Evolutionary conservation across 2,113 vertebrate genomes (phyloP).

Genomic region (Pseudorectes ferrugineus): DNA sequence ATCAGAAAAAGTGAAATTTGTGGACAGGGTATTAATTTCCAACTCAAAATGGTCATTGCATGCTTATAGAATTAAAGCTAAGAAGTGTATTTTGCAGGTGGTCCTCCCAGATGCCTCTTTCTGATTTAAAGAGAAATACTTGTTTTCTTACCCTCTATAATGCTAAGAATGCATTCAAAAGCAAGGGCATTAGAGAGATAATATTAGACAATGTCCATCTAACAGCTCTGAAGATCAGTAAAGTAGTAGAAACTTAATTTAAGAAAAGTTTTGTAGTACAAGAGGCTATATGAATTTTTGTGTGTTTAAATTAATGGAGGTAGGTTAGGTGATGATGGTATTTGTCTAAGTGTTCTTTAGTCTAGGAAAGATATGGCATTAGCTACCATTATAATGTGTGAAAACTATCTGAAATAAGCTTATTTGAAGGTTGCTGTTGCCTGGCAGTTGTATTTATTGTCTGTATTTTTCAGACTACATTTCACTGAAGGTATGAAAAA

Average conservation of each 20-base stretch:
- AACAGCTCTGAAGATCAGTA: not conserved
- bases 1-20: not conserved
- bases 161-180: not conserved
- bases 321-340: not conserved
- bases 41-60: not conserved
- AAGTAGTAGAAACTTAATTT: not conserved
- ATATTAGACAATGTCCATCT: not conserved
- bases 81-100: not conserved
- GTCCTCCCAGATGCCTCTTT: not conserved
- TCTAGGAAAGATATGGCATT: not conserved
- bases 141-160: not conserved
- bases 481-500: not conserved
- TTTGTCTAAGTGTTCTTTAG: not conserved
- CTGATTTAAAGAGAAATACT: not conserved
- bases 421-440: not conserved
- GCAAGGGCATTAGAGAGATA: not conserved
- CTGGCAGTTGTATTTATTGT: not conserved
- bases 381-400: not conserved
- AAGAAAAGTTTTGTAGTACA: not conserved
- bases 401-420: not conserved
- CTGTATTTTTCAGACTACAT: not conserved
- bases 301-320: not conserved
- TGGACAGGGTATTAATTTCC: not conserved
- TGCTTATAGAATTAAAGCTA: not conserved
- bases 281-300: not conserved